Evolutionary conservation across 2,797 vertebrate species (phyloP), one percentile per base, ranked within the genome.

Genomic region (Parauchenoglanis ngamensis): DNA sequence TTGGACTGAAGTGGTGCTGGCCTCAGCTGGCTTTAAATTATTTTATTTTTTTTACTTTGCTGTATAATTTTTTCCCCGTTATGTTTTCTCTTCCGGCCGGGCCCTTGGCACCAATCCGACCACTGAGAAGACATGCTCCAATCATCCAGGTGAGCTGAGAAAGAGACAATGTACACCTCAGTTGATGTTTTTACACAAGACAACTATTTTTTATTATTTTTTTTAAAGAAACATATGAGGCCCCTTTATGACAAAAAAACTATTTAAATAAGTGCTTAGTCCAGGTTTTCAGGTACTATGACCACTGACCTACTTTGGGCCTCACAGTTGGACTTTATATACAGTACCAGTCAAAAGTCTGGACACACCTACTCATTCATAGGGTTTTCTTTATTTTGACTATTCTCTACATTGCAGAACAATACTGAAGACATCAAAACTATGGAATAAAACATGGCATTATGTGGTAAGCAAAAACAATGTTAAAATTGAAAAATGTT

Each of bases 71-170:
- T 92, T 92, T 90, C 87, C 89, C 89, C 87, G 91, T 86, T 83
- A 90, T 95, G 95, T 92, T 95, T 96, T 94, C 96, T 96, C 96
- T 94, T 97, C 96, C 93, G 90, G 95, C 95, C 95, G 94, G 91
- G 95, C 95, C 97, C 92, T 91, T 92, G 93, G 93, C 91, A 93
- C 93, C 92, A 89, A 94, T 92, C 93, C 92, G 91, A 94, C 94
- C 94, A 91, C 87, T 91, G 94, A 95, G 94, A 91, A 92, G 92
- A 95, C 95, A 95, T 86, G 93, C 94, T 96, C 94, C 95, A 91
- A 94, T 93, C 90, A 92, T 92, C 94, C 92, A 95, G 94, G 94
- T 94, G 93, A 95, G 94, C 96, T 96, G 89, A 31, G 12, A 63
- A 25, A 85, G 83, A 11, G 5, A 44, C 44, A 81, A n/a, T 73